Evolutionary conservation across 1,140 invertebrate species (phyloP), one percentile per base, ranked within the genome.

Genomic region (Drosophila pandora): DNA sequence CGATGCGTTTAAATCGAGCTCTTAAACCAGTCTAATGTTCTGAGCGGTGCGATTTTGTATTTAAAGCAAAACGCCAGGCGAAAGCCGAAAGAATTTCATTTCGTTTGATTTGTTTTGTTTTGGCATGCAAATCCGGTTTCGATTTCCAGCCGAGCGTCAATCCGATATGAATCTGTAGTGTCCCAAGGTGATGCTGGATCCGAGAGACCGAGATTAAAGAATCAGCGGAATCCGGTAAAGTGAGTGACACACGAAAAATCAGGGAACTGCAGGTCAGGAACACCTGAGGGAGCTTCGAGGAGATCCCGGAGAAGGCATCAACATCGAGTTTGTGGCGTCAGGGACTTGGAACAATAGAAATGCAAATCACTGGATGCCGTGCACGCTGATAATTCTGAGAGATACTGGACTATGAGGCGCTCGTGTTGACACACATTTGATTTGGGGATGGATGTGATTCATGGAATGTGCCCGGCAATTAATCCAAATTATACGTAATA

Each of bases 21-120:
- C 76, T 88, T 67, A 58, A 83, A 83, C 68, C 81, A 70, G 43
- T 88, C 83, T 88, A 88, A 88, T 83, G 79, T 83, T 83, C 84
- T 83, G 68, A 69, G 45, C 69, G 30, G 45, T 56, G 76, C 62
- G 79, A 79, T 83, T 87, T 88, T 88, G 76, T 85, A 85, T 88
- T 88, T 88, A 84, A 88, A 75, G 71, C 67, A 68, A 72, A 53
- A 59, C 17, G 63, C 65, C 76, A 58, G 74, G 60, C 75, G 69
- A 70, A 84, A 84, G 79, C 72, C 53, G 55, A 75, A 70, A 72
- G 61, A 76, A 79, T 65, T 72, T 64, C 62, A 76, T 80, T 75
- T 60, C 58, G 34, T 70, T 76, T 60, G 43, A 39, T 64, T 76
- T 63, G 32, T 21, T 77, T 50, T 56, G 48, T 57, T 52, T 59